phyloP scores from a whole-genome alignment of 2,797 vertebrate genomes.

The Enteromius treurensis region DNA sequence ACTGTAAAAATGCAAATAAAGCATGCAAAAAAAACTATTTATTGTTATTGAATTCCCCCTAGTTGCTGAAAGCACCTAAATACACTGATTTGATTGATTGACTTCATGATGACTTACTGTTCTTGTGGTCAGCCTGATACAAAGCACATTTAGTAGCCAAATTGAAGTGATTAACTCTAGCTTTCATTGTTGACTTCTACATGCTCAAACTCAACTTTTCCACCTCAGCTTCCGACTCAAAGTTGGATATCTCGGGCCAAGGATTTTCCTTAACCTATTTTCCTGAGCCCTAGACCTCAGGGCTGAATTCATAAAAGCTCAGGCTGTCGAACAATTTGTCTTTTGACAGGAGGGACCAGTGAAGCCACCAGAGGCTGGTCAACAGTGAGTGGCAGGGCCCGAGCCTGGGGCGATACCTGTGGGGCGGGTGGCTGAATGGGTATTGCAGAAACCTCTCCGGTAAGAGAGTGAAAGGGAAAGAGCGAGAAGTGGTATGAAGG shows the following conservation, averaged over 20 bases:
- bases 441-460: conserved; percentile 36
- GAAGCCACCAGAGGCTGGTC: conserved; percentile 84
- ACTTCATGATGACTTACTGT: not conserved
- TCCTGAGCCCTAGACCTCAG: conserved; percentile 77
- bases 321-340: conserved; percentile 87
- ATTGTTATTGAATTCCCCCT: not conserved
- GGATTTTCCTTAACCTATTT: conserved; percentile 86
- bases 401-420: conserved; percentile 88
- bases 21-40: not conserved
- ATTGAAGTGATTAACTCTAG: not conserved
- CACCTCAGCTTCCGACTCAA: conserved; percentile 67
- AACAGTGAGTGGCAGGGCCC: conserved; percentile 79
- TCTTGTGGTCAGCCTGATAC: not conserved
- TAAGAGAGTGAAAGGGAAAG: conserved; percentile 4
- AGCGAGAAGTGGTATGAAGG: conserved; percentile 64
- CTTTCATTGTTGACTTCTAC: conserved; percentile 29
- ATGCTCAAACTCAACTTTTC: conserved; percentile 66
- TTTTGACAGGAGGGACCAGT: conserved; percentile 90
- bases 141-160: not conserved
- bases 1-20: not conserved
- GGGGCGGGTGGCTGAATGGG: conserved; percentile 74
- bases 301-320: conserved; percentile 88
- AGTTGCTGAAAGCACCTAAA: conserved; percentile 21
- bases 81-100: not conserved
- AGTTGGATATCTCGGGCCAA: conserved; percentile 81